phyloP scores from a whole-genome alignment of 2,113 vertebrate species.

The Xiphophorus couchianus region DNA sequence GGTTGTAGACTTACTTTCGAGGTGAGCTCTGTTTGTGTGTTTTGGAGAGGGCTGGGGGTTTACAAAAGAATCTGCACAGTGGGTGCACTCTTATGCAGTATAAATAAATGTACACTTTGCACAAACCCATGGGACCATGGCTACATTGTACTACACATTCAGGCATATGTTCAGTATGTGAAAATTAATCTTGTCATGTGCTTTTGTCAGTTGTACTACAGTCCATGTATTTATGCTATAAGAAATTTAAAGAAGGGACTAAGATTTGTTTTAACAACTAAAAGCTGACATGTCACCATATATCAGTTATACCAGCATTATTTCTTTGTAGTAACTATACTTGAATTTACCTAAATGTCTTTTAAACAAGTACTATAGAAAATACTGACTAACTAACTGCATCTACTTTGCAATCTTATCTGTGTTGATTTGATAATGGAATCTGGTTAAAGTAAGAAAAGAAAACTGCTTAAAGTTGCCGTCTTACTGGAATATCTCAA shows the following conservation, averaged over 20 bases:
- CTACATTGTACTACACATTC: constrained; percentile 22
- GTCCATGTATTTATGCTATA: constrained; percentile 15
- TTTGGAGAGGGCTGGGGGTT: constrained; percentile 1
- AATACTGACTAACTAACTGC: neutral
- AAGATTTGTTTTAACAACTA: constrained; percentile 5
- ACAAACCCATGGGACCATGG: constrained; percentile 10
- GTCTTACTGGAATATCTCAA: too few relatives aligned
- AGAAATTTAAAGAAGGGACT: constrained; percentile 2
- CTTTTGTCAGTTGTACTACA: neutral
- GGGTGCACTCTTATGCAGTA: constrained; percentile 16
- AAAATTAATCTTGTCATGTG: constrained; percentile 18
- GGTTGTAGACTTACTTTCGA: constrained; percentile 31
- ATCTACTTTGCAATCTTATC: too few relatives aligned
- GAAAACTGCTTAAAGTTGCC: too few relatives aligned
- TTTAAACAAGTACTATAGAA: neutral
- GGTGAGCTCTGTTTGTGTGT: constrained; percentile 21
- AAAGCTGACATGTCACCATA: constrained; percentile 28
- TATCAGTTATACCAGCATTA: constrained; percentile 16
- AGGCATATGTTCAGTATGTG: neutral
- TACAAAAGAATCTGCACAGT: constrained; percentile 41
- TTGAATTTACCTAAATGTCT: constrained; percentile 6
- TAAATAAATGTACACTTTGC: constrained; percentile 10
- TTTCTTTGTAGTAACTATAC: neutral
- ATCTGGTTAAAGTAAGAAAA: too few relatives aligned
- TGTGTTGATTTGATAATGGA: too few relatives aligned